Evolutionary conservation across 1,140 invertebrate species (phyloP), one percentile per base, ranked within the genome.

Genomic region (Drosophila baimaii): DNA sequence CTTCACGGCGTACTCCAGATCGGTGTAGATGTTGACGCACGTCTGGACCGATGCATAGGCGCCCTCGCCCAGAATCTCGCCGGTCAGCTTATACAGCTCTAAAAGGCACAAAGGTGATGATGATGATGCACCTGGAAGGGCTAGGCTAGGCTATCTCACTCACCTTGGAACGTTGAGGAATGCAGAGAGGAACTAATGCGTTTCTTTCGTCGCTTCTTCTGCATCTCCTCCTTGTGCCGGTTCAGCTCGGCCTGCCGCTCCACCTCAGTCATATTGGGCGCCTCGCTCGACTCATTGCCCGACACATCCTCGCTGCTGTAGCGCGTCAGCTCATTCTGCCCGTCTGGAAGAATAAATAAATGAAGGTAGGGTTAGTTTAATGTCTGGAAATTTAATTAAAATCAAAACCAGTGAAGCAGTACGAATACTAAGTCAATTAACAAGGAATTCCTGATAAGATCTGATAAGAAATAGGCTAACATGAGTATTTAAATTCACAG

Each of bases 41-140:
- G 98, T 98, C 92, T 97, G 97, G 44, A 99, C 98, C 74, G 97
- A 97, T 39, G 98, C 98, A 93, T 99, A 99, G 29, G 98, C 98
- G 61, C 98, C 98, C 93, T 98, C 96, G 65, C 98, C 98, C 77
- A 99, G 94, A 77, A 98, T 95, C 93, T 99, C 98, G 47, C 98
- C 98, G 47, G 97, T 99, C 81, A 99, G 93, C 93, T 96, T 96
- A 94, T 99, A 99, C 77, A 99, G 93, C 94, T 99, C 98, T 98
- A 19, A 25, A 4, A 13, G 3, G 13, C 10, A 13, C 0, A 6
- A 2, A 7, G 0, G 7, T 29, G 2, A 41, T 2, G 5, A 41
- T 17, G 5, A 12, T 49, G 15, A 64, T 21, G 17, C 3, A 21
- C 6, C 19, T 25, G 4, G 4, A 23, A n/a, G 9, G 19, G 1